Percentiles rank a stretch among this genome's conserved stretches.
These are phyloP conservation scores for Salvelinus namaycush DNA, from an alignment of 2,113 vertebrate species.

Conservation along the genomic window DNA sequence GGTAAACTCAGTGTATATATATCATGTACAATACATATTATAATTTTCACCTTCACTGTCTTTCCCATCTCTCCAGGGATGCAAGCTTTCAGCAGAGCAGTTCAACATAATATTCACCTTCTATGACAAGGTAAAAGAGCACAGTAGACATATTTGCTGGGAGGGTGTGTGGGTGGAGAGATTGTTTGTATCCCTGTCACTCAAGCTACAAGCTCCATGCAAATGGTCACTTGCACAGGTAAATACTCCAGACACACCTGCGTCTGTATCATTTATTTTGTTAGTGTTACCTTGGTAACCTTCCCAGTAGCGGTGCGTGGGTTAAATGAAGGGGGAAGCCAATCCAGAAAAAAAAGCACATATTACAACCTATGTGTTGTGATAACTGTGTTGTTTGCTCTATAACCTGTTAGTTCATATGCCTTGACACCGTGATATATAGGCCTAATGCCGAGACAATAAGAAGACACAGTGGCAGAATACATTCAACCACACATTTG, in stretches of 20 bases:
- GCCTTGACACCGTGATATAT: no score
- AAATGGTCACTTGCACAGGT: neutral
- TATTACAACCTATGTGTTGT: no score
- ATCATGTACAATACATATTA: neutral
- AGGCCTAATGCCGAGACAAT: no score
- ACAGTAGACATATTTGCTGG: no score
- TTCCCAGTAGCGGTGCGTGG: neutral
- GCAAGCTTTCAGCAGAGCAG: slow-evolving; percentile 87
- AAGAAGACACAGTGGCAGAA: no score
- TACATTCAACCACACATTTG: no score
- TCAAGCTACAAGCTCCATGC: neutral
- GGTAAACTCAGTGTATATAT: no score
- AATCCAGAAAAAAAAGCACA: no score
- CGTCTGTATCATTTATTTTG: neutral
- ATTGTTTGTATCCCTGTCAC: neutral
- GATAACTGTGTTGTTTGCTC: no score
- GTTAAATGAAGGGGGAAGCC: no score
- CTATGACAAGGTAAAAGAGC: slow-evolving; percentile 87
- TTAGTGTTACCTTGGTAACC: neutral
- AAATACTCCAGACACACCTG: neutral
- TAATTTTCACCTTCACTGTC: slow-evolving; percentile 15
- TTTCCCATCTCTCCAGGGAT: slow-evolving; percentile 72
- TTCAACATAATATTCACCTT: slow-evolving; percentile 91
- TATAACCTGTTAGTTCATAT: no score
- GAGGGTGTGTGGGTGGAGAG: neutral